Percentiles rank a stretch among this genome's conserved stretches.
Conservation (phyloP, 2,888 invertebrate genomes). For the Athalia circularis region DNA sequence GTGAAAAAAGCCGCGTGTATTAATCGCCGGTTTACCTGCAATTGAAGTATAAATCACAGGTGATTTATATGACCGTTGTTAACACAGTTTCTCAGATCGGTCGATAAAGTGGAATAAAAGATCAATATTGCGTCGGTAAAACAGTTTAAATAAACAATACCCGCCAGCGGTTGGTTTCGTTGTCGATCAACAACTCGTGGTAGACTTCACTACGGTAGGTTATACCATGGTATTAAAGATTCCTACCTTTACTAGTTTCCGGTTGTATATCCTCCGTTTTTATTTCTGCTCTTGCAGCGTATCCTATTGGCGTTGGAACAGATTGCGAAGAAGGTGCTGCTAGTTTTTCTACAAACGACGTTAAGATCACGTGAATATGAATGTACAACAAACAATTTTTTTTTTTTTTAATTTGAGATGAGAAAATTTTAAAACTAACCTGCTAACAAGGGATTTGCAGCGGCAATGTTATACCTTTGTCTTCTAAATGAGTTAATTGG, state of each 20-base stretch:
- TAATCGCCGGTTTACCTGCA: no score
- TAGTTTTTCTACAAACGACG: constrained; percentile 72
- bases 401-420: constrained; percentile 2
- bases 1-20: neutral
- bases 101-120: no score
- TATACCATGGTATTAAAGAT: neutral
- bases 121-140: constrained; percentile 5
- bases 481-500: constrained; percentile 76
- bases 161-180: constrained; percentile 17
- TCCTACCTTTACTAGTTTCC: constrained; percentile 70
- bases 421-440: constrained; percentile 73
- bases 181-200: neutral
- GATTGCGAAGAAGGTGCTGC: constrained; percentile 73
- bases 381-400: neutral
- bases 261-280: constrained; percentile 69
- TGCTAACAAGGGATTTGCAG: constrained; percentile 90
- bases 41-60: no score
- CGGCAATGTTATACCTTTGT: constrained; percentile 86
- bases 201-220: neutral
- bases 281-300: constrained; percentile 69
- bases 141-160: constrained; percentile 50
- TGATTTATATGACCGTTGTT: no score
- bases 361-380: neutral
- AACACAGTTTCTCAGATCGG: no score
- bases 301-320: constrained; percentile 70